Conservation (phyloP, 2,797 vertebrate genomes). For the Furcifer pardalis region DNA sequence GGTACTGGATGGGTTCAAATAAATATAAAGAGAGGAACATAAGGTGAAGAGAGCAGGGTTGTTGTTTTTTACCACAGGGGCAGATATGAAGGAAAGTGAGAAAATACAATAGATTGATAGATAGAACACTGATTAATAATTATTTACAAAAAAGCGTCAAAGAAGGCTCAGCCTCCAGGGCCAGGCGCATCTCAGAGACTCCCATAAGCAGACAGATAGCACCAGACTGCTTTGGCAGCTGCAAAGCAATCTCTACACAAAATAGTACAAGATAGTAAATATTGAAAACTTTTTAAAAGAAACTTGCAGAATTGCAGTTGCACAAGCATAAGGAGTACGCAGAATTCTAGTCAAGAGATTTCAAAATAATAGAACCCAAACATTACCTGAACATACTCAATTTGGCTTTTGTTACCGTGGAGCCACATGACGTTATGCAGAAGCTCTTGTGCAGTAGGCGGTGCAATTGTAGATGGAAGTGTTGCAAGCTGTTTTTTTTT, state of each 20-base stretch:
- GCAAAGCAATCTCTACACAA: too few relatives aligned
- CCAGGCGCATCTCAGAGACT: too few relatives aligned
- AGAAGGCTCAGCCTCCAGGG: neutral
- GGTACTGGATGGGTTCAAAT: neutral
- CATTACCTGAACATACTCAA: slow-evolving; percentile 64
- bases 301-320: too few relatives aligned
- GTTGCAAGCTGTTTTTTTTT: slow-evolving; percentile 56
- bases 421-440: slow-evolving; percentile 64
- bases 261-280: too few relatives aligned
- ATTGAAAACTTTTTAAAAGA: too few relatives aligned
- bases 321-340: too few relatives aligned
- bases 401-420: slow-evolving; percentile 39
- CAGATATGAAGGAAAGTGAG: too few relatives aligned
- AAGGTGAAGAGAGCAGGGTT: neutral
- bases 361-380: neutral
- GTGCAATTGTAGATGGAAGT: slow-evolving; percentile 43
- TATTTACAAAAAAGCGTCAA: neutral
- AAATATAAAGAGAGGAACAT: neutral
- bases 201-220: too few relatives aligned
- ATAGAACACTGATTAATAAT: neutral
- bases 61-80: too few relatives aligned
- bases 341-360: neutral
- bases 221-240: too few relatives aligned
- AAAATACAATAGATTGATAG: neutral
- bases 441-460: slow-evolving; percentile 46